These are phyloP conservation scores for Mimachlamys varia DNA, from an alignment of 2,888 invertebrate genomes.

Conservation along the genomic window DNA sequence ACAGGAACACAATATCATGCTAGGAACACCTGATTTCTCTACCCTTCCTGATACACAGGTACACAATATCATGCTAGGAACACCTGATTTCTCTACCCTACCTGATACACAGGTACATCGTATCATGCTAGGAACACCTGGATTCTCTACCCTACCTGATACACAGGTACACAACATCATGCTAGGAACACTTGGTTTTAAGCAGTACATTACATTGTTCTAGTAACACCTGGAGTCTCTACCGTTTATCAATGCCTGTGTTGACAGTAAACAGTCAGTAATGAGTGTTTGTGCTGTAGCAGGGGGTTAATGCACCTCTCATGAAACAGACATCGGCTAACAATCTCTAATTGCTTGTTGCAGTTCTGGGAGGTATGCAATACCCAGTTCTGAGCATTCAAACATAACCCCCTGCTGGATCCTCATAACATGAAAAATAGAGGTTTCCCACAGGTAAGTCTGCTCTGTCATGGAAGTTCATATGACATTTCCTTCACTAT, in stretches of 20 bases:
- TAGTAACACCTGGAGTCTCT: neutral
- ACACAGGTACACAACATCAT: too few relatives aligned
- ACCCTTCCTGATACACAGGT: too few relatives aligned
- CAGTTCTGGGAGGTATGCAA: slow-evolving; percentile 1
- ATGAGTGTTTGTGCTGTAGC: neutral
- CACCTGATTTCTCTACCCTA: too few relatives aligned
- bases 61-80: too few relatives aligned
- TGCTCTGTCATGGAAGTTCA: neutral
- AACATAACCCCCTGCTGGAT: neutral
- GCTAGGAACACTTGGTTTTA: neutral
- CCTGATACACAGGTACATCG: too few relatives aligned
- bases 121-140: too few relatives aligned
- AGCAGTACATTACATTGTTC: neutral
- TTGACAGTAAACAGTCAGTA: slow-evolving; percentile 30
- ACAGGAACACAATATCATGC: too few relatives aligned
- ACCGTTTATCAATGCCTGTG: neutral
- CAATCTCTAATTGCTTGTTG: slow-evolving; percentile 29
- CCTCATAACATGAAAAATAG: neutral
- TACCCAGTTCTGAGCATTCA: neutral
- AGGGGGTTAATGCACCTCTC: neutral
- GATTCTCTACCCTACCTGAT: too few relatives aligned
- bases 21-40: too few relatives aligned
- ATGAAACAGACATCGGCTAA: slow-evolving; percentile 21
- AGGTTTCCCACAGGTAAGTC: neutral
- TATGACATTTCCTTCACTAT: neutral